A percentile compares a stretch with the other conserved stretches of the same genome.
Evolutionary conservation across 2,113 vertebrate species (phyloP).

Genomic region (Pycnonotus jocosus): DNA sequence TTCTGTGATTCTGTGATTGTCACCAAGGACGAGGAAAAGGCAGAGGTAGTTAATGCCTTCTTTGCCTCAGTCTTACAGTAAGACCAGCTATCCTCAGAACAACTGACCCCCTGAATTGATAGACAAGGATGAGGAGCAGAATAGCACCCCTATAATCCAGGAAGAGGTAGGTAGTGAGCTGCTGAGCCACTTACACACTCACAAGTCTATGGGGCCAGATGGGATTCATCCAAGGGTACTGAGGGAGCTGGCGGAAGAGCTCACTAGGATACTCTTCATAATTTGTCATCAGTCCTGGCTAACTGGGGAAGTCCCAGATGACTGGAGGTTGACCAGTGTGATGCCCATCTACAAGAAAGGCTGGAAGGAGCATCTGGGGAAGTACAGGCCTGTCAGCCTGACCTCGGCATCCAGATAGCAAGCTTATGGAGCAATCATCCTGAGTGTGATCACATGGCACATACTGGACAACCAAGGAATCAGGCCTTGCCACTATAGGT

Average conservation of each 20-base stretch:
- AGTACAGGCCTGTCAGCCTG: not conserved
- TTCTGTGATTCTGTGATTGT: too few relatives aligned
- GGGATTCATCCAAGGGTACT: not conserved
- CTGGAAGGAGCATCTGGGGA: not conserved
- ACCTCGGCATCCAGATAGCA: not conserved
- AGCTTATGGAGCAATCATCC: not conserved
- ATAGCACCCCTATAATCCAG: not conserved
- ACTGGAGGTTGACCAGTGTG: not conserved
- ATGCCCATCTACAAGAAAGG: not conserved
- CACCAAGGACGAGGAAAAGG: not conserved
- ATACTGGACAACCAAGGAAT: not conserved
- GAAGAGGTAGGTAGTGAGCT: not conserved
- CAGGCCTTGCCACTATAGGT: not conserved
- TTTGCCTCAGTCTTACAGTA: not conserved
- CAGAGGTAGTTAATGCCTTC: not conserved
- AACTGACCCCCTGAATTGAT: not conserved
- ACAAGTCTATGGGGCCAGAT: not conserved
- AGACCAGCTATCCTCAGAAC: not conserved
- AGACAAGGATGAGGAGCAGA: not conserved
- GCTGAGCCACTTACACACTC: not conserved
- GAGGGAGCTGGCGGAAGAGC: not conserved
- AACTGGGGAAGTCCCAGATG: not conserved
- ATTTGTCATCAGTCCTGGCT: not conserved
- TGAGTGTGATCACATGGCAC: not conserved
- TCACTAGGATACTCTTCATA: not conserved